A percentile compares a stretch with the other conserved stretches of the same genome.
These are phyloP conservation scores for Pipistrellus pygmaeus DNA, from an alignment of 2,797 vertebrate genomes.

Conservation along the genomic window DNA sequence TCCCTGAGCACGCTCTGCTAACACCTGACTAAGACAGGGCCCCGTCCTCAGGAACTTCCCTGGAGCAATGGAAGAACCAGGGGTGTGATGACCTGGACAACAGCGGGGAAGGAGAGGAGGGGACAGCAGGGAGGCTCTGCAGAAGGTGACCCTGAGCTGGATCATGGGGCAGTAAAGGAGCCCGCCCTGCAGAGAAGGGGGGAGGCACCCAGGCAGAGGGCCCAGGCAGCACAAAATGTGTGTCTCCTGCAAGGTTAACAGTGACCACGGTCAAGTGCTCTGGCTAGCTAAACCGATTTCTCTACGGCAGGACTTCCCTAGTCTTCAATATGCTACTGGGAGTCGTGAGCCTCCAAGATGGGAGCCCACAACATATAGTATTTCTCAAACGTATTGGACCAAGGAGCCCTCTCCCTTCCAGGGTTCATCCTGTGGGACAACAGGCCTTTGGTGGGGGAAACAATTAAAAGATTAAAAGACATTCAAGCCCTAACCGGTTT, in stretches of 20 bases:
- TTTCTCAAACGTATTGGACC: background rate
- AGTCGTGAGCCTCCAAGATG: background rate
- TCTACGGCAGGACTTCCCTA: background rate
- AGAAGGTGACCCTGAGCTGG: background rate
- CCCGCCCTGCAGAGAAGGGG: background rate
- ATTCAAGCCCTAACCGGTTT: background rate
- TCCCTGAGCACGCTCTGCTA: background rate
- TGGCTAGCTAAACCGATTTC: background rate
- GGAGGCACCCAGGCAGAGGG: background rate
- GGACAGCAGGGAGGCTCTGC: background rate
- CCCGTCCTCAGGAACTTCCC: background rate
- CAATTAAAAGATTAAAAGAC: background rate
- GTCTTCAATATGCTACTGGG: background rate
- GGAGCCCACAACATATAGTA: background rate
- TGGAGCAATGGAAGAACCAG: background rate
- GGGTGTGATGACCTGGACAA: fast-evolving
- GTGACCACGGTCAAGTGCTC: background rate
- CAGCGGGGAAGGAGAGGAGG: background rate
- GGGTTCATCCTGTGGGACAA: background rate
- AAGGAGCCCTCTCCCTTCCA: background rate
- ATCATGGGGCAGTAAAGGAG: background rate
- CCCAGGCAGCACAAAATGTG: background rate
- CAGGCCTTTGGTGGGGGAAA: background rate
- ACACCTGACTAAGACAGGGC: background rate
- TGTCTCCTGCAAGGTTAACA: background rate